Evolutionary conservation across 2,797 vertebrate genomes (phyloP), one percentile per base, ranked within the genome.

Genomic region (Sebastes reedi): DNA sequence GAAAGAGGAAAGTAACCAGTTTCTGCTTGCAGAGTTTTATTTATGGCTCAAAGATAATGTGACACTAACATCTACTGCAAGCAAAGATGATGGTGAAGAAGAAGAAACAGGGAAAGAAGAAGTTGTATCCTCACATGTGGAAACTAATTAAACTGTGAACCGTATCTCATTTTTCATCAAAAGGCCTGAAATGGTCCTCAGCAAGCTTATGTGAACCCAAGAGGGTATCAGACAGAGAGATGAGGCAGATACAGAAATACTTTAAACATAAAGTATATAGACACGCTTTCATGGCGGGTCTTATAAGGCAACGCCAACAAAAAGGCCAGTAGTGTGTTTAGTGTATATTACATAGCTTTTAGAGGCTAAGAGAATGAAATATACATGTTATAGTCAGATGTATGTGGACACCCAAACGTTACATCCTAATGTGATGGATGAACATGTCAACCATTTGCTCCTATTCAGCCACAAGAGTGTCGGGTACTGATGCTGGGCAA

Each of bases 141-240:
- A 89, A 81, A 87, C 79, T 86, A 90, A 90, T 88, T 89, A 88
- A 90, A 90, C 75, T 75, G 68, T 79, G 84, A 85, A 84, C 74
- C 52, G 20, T 89, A 89, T 91, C 86, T 85, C 12, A 34, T 77
- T 73, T 80, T 79, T 80, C 71, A 87, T 89, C 86, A 84, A 72
- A 54, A 84, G 71, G 76, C 68, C 76, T 70, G 56, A 79, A 83
- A 76, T 75, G 80, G 67, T 83, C 76, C 70, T 80, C 22, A 77
- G 76, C 29, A 24, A 34, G 69, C 72, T 54, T 66, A 87, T 79
- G 75, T 58, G 29, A 86, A 58, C 25, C 67, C 52, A 42, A 78
- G 70, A 60, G 67, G 27, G 69, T 80, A 78, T 78, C 69, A 76
- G 76, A 68, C 56, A 36, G 56, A 58, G 70, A 84, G 68, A 85